These are phyloP conservation scores for Lasius fuliginosus DNA, from an alignment of 2,888 invertebrate species.

Conservation along the genomic window DNA sequence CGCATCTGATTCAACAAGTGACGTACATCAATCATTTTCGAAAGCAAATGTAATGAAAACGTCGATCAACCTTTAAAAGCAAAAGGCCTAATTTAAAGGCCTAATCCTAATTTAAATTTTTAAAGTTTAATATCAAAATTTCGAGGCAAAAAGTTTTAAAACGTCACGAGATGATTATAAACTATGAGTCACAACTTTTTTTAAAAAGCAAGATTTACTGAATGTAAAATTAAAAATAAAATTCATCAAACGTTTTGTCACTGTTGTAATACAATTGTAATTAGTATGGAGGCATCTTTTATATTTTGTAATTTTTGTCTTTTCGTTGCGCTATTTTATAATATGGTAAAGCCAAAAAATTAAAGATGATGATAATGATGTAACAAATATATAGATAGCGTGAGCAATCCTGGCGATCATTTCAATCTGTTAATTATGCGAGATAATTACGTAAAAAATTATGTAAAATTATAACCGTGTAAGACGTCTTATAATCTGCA, in stretches of 20 bases:
- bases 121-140: background rate
- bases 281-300: background rate
- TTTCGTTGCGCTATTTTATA: background rate
- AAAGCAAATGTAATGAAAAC: constrained; percentile 1
- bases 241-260: background rate
- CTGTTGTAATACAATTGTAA: constrained; percentile 19
- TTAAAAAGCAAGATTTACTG: background rate
- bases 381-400: background rate
- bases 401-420: background rate
- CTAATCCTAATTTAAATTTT: constrained; percentile 12
- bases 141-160: background rate
- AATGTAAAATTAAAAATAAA: background rate
- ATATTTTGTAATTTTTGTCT: background rate
- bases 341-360: background rate
- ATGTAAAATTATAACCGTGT: background rate
- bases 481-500: background rate
- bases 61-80: background rate
- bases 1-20: constrained; percentile 38
- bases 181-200: background rate
- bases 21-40: background rate
- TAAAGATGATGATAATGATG: background rate
- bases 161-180: background rate
- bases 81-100: too few species aligned
- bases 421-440: background rate
- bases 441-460: constrained; percentile 8